Evolutionary conservation across 2,888 invertebrate genomes (phyloP), one percentile per base, ranked within the genome.

Genomic region (Megaustenia siamemsis): DNA sequence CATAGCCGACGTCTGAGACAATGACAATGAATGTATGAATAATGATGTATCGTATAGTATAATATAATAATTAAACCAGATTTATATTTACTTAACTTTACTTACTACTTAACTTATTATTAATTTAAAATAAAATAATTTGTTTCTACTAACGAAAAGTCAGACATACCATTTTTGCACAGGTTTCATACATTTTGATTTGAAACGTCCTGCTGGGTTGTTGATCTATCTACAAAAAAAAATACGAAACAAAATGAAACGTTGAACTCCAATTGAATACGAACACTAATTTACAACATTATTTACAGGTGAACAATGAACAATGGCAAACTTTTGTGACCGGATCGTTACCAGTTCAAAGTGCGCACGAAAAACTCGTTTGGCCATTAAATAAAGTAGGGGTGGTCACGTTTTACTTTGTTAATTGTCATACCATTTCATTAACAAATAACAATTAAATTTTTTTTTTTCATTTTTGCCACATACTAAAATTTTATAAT

Each of bases 221-320:
- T 66, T 43, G 83, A 77, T 71, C 60, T 63, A 75, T 84, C 84
- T 84, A 84, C 84, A 84, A 69, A 8, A 84, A 84, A 84, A 84
- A n/a, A n/a, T n/a, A 43, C 40, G 40, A 80, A 84, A 79, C 84
- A 84, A 84, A 84, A 71, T 75, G 53, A 75, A 84, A 84, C 75
- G 66, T 43, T 60, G 68, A 84, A 84, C 84, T 71, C 75, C 43
- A 84, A 84, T n/a, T 69, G 53, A 84, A 84, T 83, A 83, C 53
- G 69, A 84, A 84, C 84, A 73, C 32, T 84, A 84, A 84, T 84
- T 84, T 84, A 84, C 84, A 84, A 84, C 84, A 84, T 84, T 84
- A 84, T 84, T 84, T 84, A 84, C 84, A 84, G 80, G 84, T 45
- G 73, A 80, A 80, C 80, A 75, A 79, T 49, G 75, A 84, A 80